Evolutionary conservation across 2,113 vertebrate genomes (phyloP).

Genomic region (Ginglymostoma cirratum): DNA sequence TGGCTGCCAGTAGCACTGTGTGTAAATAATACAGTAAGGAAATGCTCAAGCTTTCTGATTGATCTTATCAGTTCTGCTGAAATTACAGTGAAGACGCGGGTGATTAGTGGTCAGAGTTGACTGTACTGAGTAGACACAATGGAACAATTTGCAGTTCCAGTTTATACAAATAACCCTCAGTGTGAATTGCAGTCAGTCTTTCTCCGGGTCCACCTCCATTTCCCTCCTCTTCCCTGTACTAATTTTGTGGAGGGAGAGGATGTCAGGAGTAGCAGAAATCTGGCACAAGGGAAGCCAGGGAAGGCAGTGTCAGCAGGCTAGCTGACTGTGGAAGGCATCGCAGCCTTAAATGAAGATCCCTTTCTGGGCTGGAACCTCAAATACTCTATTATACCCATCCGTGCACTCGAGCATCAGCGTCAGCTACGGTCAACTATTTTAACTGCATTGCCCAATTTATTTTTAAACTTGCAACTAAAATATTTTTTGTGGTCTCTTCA

Average conservation of each 20-base stretch:
- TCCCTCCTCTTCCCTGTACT: neutral
- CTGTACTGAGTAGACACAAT: neutral
- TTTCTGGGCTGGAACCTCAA: neutral
- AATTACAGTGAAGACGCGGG: neutral
- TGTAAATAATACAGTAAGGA: neutral
- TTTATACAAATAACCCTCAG: neutral
- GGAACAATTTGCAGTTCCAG: neutral
- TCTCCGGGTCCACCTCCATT: neutral
- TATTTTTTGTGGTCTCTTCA: neutral
- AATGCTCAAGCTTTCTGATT: neutral
- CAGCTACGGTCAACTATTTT: neutral
- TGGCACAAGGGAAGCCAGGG: neutral
- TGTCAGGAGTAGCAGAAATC: neutral
- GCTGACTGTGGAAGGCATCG: neutral
- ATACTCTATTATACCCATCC: neutral
- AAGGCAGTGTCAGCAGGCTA: neutral
- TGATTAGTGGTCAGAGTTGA: neutral
- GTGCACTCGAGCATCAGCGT: neutral
- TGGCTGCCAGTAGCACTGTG: neutral
- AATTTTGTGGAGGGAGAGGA: neutral
- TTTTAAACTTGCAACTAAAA: neutral
- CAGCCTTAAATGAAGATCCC: neutral
- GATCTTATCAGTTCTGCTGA: slow-evolving; percentile 21
- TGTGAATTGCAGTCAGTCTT: neutral
- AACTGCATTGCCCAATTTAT: neutral